These are phyloP conservation scores for Aethina tumida DNA, from an alignment of 1,140 invertebrate species.

Conservation along the genomic window DNA sequence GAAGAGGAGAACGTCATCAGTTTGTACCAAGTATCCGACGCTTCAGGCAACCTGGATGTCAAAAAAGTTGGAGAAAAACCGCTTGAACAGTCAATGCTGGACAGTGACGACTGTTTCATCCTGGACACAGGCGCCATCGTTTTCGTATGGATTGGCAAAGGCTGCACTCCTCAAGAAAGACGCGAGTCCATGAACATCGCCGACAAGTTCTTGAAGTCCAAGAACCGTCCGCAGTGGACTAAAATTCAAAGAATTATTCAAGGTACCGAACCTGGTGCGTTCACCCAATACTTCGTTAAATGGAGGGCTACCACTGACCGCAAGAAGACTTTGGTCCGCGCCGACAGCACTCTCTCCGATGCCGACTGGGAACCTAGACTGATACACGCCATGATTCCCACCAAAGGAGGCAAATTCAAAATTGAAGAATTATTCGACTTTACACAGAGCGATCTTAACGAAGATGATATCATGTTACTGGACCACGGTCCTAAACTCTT, in stretches of 20 bases:
- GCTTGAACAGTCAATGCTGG: constrained; percentile 57
- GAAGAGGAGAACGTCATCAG: constrained; percentile 45
- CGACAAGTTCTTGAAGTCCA: constrained; percentile 55
- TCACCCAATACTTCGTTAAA: constrained; percentile 67
- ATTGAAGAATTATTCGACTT: constrained; percentile 60
- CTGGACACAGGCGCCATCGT: constrained; percentile 72
- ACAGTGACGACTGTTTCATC: constrained; percentile 75
- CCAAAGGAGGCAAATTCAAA: constrained; percentile 43
- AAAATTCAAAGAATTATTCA: constrained; percentile 61
- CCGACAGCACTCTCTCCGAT: constrained; percentile 21
- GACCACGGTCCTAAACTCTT: constrained; percentile 63
- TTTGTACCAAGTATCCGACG: constrained; percentile 61
- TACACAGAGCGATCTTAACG: constrained; percentile 58
- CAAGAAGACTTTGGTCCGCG: constrained; percentile 44
- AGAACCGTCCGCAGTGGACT: constrained; percentile 72
- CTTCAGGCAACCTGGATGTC: constrained; percentile 51
- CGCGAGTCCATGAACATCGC: constrained; percentile 67
- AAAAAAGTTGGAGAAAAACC: constrained; percentile 56
- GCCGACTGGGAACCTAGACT: constrained; percentile 42
- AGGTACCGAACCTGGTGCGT: constrained; percentile 59
- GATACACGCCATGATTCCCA: constrained; percentile 52
- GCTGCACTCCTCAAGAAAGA: constrained; percentile 66
- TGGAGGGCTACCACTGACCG: constrained; percentile 58
- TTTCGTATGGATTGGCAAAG: constrained; percentile 79
- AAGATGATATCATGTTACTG: constrained; percentile 64